Evolutionary conservation across 2,113 vertebrate species (phyloP), one percentile per base, ranked within the genome.

Genomic region (Petromus typicus): DNA sequence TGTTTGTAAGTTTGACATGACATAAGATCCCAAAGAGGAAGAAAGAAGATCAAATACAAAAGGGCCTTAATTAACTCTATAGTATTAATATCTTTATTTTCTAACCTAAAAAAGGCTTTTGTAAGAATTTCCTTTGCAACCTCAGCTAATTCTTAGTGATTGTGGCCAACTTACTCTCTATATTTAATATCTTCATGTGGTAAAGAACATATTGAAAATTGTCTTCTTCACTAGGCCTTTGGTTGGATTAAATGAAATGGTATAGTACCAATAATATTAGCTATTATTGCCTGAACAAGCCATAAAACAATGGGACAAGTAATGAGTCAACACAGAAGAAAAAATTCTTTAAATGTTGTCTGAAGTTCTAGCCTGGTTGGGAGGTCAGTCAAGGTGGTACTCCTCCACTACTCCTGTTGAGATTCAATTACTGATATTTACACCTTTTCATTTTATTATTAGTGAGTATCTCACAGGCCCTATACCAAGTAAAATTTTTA

Each of bases 11-110:
- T 81, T 89, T 89, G 82, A 84, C 8, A 32, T 78, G 83, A 69
- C 69, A 87, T 61, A 40, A 91, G 37, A 91, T 95, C 45, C 95
- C 14, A 83, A 87, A 59, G 57, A 14, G 20, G 69, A 79, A 66
- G 22, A 59, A 85, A 64, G 8, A 34, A 76, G 13, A 51, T 86
- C 34, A 76, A 75, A 83, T n/a, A 32, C 20, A 78, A 67, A 90
- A 86, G 59, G 10, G 0, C 1, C 25, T 83, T 84, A 90, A 57
- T 51, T 84, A 95, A 66, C 12, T 87, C 51, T 64, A 11, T 14
- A 34, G 18, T 51, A 18, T 84, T 45, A 11, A 13, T n/a, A 14
- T 51, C 17, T 71, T 80, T 85, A 67, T 90, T 88, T 95, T 86
- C 61, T 86, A 64, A 80, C 54, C 11, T 5, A 66, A 64, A 92